Evolutionary conservation across 2,113 vertebrate species (phyloP).

Genomic region (Puffinus mauretanicus): DNA sequence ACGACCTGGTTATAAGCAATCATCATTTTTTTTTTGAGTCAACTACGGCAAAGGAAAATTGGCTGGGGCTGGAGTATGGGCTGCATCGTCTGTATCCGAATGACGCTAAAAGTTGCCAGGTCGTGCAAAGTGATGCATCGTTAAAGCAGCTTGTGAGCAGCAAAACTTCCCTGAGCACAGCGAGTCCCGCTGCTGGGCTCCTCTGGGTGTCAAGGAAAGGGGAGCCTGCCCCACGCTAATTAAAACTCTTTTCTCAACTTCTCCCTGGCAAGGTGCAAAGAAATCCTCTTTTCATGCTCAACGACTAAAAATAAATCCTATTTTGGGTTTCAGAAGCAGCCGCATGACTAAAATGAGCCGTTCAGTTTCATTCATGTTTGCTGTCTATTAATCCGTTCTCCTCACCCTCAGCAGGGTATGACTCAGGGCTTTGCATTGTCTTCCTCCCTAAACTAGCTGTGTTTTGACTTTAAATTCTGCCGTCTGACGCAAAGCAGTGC

Average conservation of each 20-base stretch:
- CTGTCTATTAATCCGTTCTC: conserved; percentile 43
- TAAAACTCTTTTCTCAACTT: not conserved
- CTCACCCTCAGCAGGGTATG: conserved; percentile 51
- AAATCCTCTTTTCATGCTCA: not conserved
- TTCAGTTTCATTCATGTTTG: conserved; percentile 52
- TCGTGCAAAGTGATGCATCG: accelerated
- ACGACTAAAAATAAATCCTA: conserved; percentile 47
- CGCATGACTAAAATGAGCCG: not conserved
- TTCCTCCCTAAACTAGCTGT: conserved; percentile 38
- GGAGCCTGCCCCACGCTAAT: not conserved
- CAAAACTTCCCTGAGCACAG: not conserved
- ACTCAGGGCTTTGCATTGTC: conserved; percentile 69
- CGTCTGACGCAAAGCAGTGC: conserved; percentile 68
- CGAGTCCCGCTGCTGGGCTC: not conserved
- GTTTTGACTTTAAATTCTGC: conserved; percentile 67
- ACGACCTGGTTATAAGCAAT: not conserved
- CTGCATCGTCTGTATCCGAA: not conserved
- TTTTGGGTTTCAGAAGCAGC: conserved; percentile 43
- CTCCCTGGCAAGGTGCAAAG: not conserved
- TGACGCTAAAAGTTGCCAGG: not conserved
- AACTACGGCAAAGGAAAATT: not conserved
- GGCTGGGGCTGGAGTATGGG: not conserved
- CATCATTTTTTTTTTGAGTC: not conserved
- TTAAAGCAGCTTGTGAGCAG: not conserved
- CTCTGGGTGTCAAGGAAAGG: not conserved